A percentile compares a stretch with the other conserved stretches of the same genome.
Evolutionary conservation across 2,888 invertebrate genomes (phyloP).

Genomic region (Hoplodrina blanda): DNA sequence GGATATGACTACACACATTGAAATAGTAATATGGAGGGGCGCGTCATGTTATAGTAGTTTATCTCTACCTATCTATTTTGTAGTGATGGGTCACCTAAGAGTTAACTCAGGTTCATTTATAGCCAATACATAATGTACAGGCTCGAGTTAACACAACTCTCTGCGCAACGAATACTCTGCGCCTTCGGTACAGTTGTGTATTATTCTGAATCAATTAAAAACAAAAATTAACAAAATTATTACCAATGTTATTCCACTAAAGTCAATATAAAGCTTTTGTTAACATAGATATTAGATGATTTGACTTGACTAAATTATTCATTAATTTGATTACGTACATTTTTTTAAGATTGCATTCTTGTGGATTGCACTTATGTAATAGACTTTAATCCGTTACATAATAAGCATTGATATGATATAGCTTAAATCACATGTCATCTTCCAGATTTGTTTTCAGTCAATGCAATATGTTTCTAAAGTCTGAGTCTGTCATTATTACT

Average conservation of each 20-base stretch:
- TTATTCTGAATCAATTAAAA: neutral
- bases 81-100: too few relatives aligned
- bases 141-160: too few relatives aligned
- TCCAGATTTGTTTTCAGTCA: conserved; percentile 12
- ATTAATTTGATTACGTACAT: neutral
- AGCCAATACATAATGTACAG: too few relatives aligned
- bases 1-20: too few relatives aligned
- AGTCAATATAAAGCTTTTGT: neutral
- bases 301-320: neutral
- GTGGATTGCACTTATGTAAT: conserved; percentile 1
- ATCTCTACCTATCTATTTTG: too few relatives aligned
- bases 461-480: conserved; percentile 6
- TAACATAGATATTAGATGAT: neutral
- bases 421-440: neutral
- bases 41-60: too few relatives aligned
- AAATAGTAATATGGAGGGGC: too few relatives aligned
- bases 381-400: neutral
- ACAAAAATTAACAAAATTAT: conserved; percentile 11
- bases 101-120: too few relatives aligned
- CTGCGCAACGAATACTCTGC: too few relatives aligned
- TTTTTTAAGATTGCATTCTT: neutral
- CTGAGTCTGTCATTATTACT: conserved; percentile 19
- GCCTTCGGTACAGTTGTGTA: neutral
- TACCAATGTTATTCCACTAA: neutral
- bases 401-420: neutral